Conservation (phyloP, 2,888 invertebrate genomes). For the Drosophila sordidula region DNA sequence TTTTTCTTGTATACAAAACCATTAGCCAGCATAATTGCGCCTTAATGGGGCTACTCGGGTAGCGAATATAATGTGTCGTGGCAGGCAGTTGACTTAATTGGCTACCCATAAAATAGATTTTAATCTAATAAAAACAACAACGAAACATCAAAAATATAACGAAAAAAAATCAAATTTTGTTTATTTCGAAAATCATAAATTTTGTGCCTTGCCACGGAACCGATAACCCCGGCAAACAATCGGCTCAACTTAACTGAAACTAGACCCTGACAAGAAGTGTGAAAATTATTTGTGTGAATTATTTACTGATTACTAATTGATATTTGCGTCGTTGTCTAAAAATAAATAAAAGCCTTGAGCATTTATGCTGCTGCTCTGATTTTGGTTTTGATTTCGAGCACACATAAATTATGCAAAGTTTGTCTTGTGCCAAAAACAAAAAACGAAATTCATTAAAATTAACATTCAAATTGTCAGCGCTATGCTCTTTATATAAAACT, state of each 20-base stretch:
- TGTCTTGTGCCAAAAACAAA: constrained; percentile 76
- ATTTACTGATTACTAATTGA: constrained; percentile 63
- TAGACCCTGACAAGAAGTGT: constrained; percentile 45
- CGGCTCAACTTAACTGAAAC: constrained; percentile 5
- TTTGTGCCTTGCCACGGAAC: constrained; percentile 7
- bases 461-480: constrained; percentile 64
- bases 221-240: constrained; percentile 45
- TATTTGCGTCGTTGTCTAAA: constrained; percentile 41
- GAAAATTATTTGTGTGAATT: constrained; percentile 63
- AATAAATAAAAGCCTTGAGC: constrained; percentile 34
- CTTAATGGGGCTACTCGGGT: constrained; percentile 35
- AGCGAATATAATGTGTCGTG: constrained; percentile 3
- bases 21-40: constrained; percentile 69
- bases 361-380: constrained; percentile 59
- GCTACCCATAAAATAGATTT: constrained; percentile 41
- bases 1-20: constrained; percentile 45
- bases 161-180: constrained; percentile 7
- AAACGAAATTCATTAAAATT: constrained; percentile 50
- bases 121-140: constrained; percentile 31
- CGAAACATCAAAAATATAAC: not conserved
- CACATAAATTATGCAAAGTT: constrained; percentile 67
- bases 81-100: constrained; percentile 31
- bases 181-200: constrained; percentile 45
- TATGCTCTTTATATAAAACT: constrained; percentile 63
- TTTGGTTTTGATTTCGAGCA: constrained; percentile 50